Base-by-base conservation (phyloP, 2,113 vertebrate species). In the Telmatochromis bifrenatus region DNA sequence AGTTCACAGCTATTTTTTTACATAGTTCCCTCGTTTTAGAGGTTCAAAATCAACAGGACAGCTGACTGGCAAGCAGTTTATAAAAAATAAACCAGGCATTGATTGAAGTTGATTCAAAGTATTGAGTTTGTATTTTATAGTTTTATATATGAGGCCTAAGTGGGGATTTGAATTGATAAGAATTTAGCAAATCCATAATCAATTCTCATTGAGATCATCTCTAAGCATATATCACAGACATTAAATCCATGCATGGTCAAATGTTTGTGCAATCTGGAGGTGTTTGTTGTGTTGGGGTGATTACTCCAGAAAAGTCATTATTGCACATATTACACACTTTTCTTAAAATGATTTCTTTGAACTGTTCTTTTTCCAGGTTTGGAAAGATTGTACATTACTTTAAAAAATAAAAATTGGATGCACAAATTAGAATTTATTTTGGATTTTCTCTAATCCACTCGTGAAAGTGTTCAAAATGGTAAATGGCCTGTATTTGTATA, bases 401-500 rank as follows among this genome's bases (percentile, higher is more conserved):
- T 0, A 19, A 10, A 19, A 60, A 60, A 6, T 33, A 60, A 60
- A 60, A 33, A 60, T 1, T 62, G 58, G 28, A 19, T 62, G 28
- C 28, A 19, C 58, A 60, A 60, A 60, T 19, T 62, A 62, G 58
- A 62, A 33, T 19, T 56, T 28, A 56, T 56, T 0, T 26, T 1
- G 0, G 23, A 56, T 56, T 56, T 56, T 56, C 23, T 56, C 54
- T 56, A 15, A 56, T 56, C 13, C 23, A 56, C 23, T 9, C 3
- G 2, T 0, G 13, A 56, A 56, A 28, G 55, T 56, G 23, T 56
- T 56, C 58, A 47, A 15, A 15, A 47, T 47, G 45, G 45, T 47
- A 47, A 47, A 15, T 7, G 45, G 1, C 0, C 45, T 47, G 14
- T 47, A 47, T 47, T 47, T 47, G 1, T 47, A 7, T 0, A 47